Evolutionary conservation across 1,140 invertebrate species (phyloP).

Genomic region (Brachionus angularis): DNA sequence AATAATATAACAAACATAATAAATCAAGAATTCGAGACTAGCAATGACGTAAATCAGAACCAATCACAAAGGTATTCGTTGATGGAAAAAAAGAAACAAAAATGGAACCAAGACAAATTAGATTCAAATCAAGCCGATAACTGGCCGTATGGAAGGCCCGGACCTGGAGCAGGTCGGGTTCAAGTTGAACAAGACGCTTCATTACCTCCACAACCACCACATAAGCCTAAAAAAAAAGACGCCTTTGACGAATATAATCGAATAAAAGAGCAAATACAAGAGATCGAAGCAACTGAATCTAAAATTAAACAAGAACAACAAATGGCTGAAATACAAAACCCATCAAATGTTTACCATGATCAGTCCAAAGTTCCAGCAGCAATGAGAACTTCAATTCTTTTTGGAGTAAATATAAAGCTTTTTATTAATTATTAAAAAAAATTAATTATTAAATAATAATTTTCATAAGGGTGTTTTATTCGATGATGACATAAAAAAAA

Average conservation of each 20-base stretch:
- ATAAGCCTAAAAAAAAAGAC: not conserved
- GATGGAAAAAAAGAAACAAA: not conserved
- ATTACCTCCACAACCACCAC: not conserved
- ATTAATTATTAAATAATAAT: not conserved
- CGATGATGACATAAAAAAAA: constrained; percentile 47
- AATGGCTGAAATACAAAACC: constrained; percentile 7
- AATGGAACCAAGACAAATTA: not conserved
- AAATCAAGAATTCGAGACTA: constrained; percentile 32
- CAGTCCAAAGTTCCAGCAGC: constrained; percentile 47
- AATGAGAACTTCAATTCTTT: constrained; percentile 52
- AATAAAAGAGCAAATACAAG: constrained; percentile 28
- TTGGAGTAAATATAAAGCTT: constrained; percentile 50
- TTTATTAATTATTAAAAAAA: not conserved
- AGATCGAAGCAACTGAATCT: constrained; percentile 11
- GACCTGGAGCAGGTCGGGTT: constrained; percentile 49
- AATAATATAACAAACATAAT: not conserved
- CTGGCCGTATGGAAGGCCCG: constrained; percentile 54
- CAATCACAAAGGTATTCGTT: not conserved
- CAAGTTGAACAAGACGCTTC: not conserved
- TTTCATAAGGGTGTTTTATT: constrained; percentile 47
- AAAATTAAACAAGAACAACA: not conserved
- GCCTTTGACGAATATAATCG: constrained; percentile 7
- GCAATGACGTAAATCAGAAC: constrained; percentile 1
- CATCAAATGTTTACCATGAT: not conserved
- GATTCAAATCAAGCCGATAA: constrained; percentile 45